Percentiles rank a stretch among this genome's conserved stretches.
Conservation (phyloP, 2,888 invertebrate species). For the Oscheius sp. region DNA sequence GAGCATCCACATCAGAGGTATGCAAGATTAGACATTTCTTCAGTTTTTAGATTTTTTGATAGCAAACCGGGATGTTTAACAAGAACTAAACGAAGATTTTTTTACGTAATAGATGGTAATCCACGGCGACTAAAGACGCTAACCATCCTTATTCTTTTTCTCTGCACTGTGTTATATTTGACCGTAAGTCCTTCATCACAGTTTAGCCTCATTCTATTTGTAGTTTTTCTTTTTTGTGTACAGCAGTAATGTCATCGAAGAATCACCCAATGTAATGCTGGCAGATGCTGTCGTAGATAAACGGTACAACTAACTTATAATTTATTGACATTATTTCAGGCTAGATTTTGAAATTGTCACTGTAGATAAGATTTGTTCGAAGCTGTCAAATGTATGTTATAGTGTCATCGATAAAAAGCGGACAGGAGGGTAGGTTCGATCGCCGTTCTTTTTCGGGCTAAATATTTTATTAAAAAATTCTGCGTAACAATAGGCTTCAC, state of each 20-base stretch:
- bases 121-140: background rate
- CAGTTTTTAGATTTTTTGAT: background rate
- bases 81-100: background rate
- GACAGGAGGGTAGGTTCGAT: slow-evolving; percentile 10
- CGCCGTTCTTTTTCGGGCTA: no score
- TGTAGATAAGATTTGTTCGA: slow-evolving; percentile 34
- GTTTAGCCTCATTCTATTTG: no score
- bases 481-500: no score
- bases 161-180: slow-evolving; percentile 5
- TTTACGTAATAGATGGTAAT: background rate
- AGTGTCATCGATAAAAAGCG: slow-evolving; percentile 28
- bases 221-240: background rate
- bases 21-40: background rate
- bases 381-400: slow-evolving; percentile 21
- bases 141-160: background rate
- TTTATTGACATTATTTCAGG: background rate
- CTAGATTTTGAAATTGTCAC: slow-evolving; percentile 24
- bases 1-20: slow-evolving; percentile 28
- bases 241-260: slow-evolving; percentile 19
- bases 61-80: slow-evolving; percentile 12
- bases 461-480: no score
- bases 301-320: slow-evolving; percentile 1
- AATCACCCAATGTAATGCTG: background rate
- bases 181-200: background rate
- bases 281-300: slow-evolving; percentile 25